Conservation (phyloP, 2,113 vertebrate genomes). For the Percina caprodes region DNA sequence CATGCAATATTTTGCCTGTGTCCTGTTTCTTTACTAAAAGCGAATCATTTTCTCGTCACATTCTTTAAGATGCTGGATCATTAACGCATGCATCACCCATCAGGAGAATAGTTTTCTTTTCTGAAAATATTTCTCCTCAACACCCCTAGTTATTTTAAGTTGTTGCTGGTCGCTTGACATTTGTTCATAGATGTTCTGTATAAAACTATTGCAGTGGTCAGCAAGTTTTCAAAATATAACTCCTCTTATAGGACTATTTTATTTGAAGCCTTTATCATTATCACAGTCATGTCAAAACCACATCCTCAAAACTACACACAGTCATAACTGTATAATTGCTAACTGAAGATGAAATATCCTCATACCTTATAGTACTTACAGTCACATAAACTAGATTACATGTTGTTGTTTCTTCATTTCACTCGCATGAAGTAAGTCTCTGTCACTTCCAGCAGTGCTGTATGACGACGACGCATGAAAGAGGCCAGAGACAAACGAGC, state of each 20-base stretch:
- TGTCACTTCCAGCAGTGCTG: background rate
- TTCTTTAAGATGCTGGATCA: too few relatives aligned
- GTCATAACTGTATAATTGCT: too few relatives aligned
- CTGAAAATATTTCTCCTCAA: too few relatives aligned
- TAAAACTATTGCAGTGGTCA: background rate
- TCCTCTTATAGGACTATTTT: background rate
- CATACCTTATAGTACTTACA: background rate
- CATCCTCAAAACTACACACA: background rate
- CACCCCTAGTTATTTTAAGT: background rate
- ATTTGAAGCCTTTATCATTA: background rate
- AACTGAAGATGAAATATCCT: background rate
- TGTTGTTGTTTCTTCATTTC: background rate
- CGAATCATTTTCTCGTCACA: too few relatives aligned
- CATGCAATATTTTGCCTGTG: too few relatives aligned
- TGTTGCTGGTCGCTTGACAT: too few relatives aligned
- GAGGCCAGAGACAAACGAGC: background rate
- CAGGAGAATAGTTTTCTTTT: too few relatives aligned
- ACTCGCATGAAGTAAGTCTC: background rate
- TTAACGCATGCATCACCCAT: too few relatives aligned
- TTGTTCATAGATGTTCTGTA: background rate
- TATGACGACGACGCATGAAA: background rate
- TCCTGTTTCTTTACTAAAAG: too few relatives aligned
- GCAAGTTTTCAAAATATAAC: background rate
- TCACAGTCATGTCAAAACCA: too few relatives aligned
- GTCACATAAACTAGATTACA: background rate